Evolutionary conservation across 2,888 invertebrate genomes (phyloP), one percentile per base, ranked within the genome.

Genomic region (Beris morrisii): DNA sequence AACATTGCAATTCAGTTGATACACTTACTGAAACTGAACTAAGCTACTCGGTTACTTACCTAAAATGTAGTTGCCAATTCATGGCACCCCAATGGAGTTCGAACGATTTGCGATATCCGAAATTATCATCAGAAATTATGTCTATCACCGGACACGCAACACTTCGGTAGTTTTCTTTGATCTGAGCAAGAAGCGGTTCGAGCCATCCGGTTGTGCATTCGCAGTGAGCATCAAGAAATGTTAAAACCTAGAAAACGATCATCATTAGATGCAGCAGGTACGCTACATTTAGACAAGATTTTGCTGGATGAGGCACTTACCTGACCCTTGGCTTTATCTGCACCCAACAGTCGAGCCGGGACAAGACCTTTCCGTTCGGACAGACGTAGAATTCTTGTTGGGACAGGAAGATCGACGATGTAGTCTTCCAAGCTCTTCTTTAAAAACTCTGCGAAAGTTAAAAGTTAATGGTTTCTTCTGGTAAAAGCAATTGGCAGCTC

Each of bases 81-180:
- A 99, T 97, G 0, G 95, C 97, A 4, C 98, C 99, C 92, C 96
- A 96, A 75, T 97, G 97, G 56, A 97, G 87, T 78, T 98, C 97
- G 31, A 65, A 65, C 68, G 93, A 93, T 74, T 95, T 92, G 3
- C 91, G 91, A 77, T 98, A 99, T 44, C 96, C 94, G 74, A 99
- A 92, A 3, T 95, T 95, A 73, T 97, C 93, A 75, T 98, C 96
- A 69, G 94, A 95, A 54, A 99, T 92, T 15, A 98, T 94, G 77
- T 95, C 95, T 68, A 95, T 95, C 0, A 95, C 90, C 0, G 95
- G 95, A 73, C 91, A 90, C 12, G 79, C 74, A 13, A 80, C 80
- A 67, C 74, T 77, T 45, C 72, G 70, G 3, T 75, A 75, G 4
- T 78, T 75, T 66, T 80, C 76, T 56, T 77, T 75, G 12, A 81